phyloP scores from a whole-genome alignment of 2,113 vertebrate species.

The Chitala chitala region DNA sequence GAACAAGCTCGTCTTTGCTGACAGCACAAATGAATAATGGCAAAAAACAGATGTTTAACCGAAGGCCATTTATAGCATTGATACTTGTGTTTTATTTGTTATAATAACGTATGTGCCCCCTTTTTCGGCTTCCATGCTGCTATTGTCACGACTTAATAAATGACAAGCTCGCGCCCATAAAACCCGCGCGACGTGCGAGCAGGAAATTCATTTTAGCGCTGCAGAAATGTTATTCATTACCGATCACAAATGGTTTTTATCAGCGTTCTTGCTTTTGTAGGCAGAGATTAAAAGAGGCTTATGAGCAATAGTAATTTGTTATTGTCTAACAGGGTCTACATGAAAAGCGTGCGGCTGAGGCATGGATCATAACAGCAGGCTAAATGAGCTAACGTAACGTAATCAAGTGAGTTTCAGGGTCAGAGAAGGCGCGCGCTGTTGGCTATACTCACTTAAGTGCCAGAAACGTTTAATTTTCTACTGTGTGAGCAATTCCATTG shows the following conservation, averaged over 20 bases:
- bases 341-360: conserved; percentile 20
- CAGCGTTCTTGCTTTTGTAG: not conserved
- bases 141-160: conserved; percentile 53
- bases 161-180: conserved; percentile 39
- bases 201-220: conserved; percentile 15
- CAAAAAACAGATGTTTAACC: conserved; percentile 46
- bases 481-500: not conserved
- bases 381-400: conserved; percentile 3
- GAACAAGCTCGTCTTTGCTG: conserved; percentile 53
- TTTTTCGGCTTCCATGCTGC: conserved; percentile 41
- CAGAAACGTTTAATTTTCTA: not conserved
- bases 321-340: conserved; percentile 16
- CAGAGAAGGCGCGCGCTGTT: no score
- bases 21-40: conserved; percentile 60
- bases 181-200: conserved; percentile 1
- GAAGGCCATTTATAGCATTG: conserved; percentile 45
- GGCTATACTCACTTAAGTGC: not conserved
- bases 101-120: conserved; percentile 52
- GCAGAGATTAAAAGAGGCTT: not conserved
- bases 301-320: not conserved
- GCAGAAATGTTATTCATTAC: conserved; percentile 14
- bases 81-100: conserved; percentile 53
- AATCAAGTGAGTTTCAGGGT: no score
- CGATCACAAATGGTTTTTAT: conserved; percentile 15
- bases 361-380: conserved; percentile 21